A percentile compares a stretch with the other conserved stretches of the same genome.
Conservation (phyloP, 2,113 vertebrate species). For the zebrafish (Danio rerio) region DNA sequence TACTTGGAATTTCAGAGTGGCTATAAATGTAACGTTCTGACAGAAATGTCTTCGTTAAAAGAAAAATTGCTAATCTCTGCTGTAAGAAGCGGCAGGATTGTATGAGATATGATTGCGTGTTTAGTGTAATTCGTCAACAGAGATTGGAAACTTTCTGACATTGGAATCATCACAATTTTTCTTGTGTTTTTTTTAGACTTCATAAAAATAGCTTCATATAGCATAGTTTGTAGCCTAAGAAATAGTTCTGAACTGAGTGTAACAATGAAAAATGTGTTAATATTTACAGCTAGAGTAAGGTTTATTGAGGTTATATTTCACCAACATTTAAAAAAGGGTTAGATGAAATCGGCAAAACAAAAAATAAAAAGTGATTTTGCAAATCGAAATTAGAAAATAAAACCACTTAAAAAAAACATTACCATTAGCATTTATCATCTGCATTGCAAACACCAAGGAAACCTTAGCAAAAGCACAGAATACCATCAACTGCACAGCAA, state of each 20-base stretch:
- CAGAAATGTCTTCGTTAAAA: background rate
- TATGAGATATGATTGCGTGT: background rate
- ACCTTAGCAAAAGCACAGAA: no score
- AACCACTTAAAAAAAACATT: no score
- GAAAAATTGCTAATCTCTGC: background rate
- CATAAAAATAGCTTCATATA: background rate
- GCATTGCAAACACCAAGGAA: no score
- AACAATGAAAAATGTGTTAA: background rate
- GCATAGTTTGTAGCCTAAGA: background rate
- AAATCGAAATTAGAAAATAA: no score
- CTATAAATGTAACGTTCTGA: constrained; percentile 6
- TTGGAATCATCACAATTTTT: background rate
- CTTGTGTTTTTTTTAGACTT: background rate
- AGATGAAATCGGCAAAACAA: no score
- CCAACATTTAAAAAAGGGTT: background rate
- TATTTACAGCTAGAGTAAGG: background rate
- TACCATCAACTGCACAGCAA: no score
- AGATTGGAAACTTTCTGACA: no score
- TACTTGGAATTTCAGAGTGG: background rate
- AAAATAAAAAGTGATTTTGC: no score
- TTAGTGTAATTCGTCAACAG: background rate
- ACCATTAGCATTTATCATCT: no score
- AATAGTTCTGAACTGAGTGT: background rate
- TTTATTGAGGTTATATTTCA: background rate
- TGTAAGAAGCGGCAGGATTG: background rate